A percentile compares a stretch with the other conserved stretches of the same genome.
phyloP scores from a whole-genome alignment of 1,140 invertebrate genomes.

The Anastatus disparis region DNA sequence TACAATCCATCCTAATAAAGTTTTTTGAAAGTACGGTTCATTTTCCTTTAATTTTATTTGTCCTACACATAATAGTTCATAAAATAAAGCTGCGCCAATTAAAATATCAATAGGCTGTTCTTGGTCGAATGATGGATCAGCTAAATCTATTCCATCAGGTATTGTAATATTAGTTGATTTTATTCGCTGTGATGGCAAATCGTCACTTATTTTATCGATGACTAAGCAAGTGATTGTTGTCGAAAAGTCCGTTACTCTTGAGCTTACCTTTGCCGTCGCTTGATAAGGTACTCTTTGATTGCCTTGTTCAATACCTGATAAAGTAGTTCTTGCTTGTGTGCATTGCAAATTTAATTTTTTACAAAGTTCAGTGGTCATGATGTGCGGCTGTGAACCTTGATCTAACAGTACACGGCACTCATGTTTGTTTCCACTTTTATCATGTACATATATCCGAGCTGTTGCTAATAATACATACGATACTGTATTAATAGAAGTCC shows the following conservation, averaged over 20 bases:
- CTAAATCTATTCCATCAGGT: conserved; percentile 7
- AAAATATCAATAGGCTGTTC: conserved; percentile 8
- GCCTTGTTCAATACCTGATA: not conserved
- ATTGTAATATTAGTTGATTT: not conserved
- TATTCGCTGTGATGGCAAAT: not conserved
- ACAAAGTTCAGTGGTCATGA: conserved; percentile 25
- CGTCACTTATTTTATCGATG: not conserved
- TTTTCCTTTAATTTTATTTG: conserved; percentile 28
- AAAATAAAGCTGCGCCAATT: conserved; percentile 16
- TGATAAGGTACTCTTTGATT: not conserved
- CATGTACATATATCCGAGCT: conserved; percentile 20
- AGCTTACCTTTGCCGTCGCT: not conserved
- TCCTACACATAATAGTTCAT: conserved; percentile 4
- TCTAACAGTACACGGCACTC: conserved; percentile 37
- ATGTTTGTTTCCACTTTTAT: conserved; percentile 16
- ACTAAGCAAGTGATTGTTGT: not conserved
- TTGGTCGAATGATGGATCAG: conserved; percentile 17
- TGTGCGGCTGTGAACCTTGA: conserved; percentile 19
- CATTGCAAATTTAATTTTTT: not conserved
- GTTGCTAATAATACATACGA: conserved; percentile 17
- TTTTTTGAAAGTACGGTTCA: conserved; percentile 10
- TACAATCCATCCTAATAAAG: not conserved
- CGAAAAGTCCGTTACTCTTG: not conserved
- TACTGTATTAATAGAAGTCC: not conserved
- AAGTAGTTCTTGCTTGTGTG: no score